Base-by-base conservation (phyloP, 2,888 invertebrate species). In the Epicampocera succincta region DNA sequence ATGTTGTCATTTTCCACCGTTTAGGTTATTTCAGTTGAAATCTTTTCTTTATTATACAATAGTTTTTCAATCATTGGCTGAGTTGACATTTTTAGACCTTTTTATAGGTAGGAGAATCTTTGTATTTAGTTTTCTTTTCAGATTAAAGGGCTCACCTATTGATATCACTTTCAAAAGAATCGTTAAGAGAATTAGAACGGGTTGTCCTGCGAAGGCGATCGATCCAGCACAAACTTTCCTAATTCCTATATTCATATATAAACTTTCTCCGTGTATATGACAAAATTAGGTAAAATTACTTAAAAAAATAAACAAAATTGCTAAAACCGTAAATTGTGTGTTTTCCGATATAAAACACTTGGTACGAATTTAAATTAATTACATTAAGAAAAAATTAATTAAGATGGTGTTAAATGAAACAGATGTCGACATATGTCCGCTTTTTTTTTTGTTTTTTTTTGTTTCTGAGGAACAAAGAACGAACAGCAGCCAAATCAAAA, bases 321-420 rank as follows among this genome's bases (percentile, higher is more conserved):
- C 25, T n/a, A 25, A 25, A 9, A 5, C 33, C 33, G 33, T 1
- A 9, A 6, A 33, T 8, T 33, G 13, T n/a, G 0, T 69, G 44
- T 40, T 11, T 60, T 6, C 9, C 0, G 19, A 4, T 9, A 33
- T 33, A 33, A 33, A 33, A 33, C 29, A 29, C 29, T 13, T 21
- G 1, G 2, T n/a, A 58, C 15, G 3, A n/a, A 63, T 48, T 21
- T 2, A 17, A 17, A 40, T 9, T n/a, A 66, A 66, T 12, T n/a
- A 44, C n/a, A 0, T n/a, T n/a, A 52, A 19, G 50, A 38, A 11
- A 75, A 68, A 68, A 21, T 71, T 78, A 82, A 82, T 82, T 82
- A 82, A 78, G 65, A 58, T 78, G 78, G 78, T 82, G 82, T 82
- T 82, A 82, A 48, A 82, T 54, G 78, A 78, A 82, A 82, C 78